Percentiles rank a stretch among this genome's conserved stretches.
phyloP scores from a whole-genome alignment of 2,888 invertebrate genomes.

The Ochlodes sylvanus region DNA sequence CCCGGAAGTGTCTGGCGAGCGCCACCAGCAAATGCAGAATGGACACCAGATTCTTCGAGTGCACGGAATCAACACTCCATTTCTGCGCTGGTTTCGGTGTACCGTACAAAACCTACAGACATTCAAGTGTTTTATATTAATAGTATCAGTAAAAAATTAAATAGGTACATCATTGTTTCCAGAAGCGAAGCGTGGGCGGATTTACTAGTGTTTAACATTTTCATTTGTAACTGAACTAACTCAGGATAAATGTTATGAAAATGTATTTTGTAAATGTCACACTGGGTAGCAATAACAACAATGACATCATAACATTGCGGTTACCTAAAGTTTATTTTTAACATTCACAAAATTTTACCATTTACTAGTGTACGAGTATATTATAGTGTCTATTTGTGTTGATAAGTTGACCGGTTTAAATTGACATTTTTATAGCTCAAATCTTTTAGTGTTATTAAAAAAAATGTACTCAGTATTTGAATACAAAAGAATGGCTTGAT shows the following conservation, averaged over 20 bases:
- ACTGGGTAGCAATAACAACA: not conserved
- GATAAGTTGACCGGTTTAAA: too few relatives aligned
- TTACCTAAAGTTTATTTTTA: slow-evolving; percentile 1
- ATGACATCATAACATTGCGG: not conserved
- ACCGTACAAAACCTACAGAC: slow-evolving; percentile 86
- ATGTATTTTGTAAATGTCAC: not conserved
- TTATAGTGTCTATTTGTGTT: too few relatives aligned
- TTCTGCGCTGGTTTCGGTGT: slow-evolving; percentile 92
- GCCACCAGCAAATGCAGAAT: slow-evolving; percentile 97
- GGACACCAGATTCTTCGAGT: slow-evolving; percentile 98
- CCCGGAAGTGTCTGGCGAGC: slow-evolving; percentile 96
- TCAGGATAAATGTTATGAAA: slow-evolving; percentile 30
- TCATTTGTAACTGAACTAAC: too few relatives aligned
- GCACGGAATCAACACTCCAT: slow-evolving; percentile 98
- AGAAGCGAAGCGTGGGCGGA: too few relatives aligned
- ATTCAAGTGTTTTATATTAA: too few relatives aligned
- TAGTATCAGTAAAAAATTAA: too few relatives aligned
- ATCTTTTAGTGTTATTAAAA: too few relatives aligned
- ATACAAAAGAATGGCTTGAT: too few relatives aligned
- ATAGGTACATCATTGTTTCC: too few relatives aligned
- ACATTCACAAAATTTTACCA: not conserved
- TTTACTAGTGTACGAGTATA: not conserved
- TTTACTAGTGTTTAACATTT: too few relatives aligned
- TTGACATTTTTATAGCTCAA: too few relatives aligned
- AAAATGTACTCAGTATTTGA: too few relatives aligned